Evolutionary conservation across 2,888 invertebrate genomes (phyloP), one percentile per base, ranked within the genome.

Genomic region (Heliconius ethilla): DNA sequence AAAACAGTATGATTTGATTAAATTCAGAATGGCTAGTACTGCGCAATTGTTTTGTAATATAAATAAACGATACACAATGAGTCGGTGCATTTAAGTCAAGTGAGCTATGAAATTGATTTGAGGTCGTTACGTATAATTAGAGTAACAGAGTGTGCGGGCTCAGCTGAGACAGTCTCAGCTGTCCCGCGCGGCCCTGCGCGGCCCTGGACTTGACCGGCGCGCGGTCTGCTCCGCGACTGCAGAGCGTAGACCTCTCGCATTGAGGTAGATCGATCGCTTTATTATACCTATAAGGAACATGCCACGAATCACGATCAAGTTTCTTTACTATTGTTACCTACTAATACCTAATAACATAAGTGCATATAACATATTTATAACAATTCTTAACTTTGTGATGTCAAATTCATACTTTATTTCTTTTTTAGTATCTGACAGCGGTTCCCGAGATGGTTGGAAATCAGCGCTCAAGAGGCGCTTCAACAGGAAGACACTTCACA

Each of bases 401-500:
- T 9, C 15, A 51, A 45, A 51, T 10, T 25, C 18, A 65, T 29
- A 11, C 3, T 18, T 59, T 65, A 25, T 37, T 69, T 27, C 77
- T 78, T 15, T 83, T 87, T 83, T 82, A 96, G 96, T 96, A 83
- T 89, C 95, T 22, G 95, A 95, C 79, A 89, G 86, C 65, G 86
- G 87, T 45, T 83, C 88, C 27, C 88, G 89, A 76, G 89, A 87
- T 78, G 90, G 91, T 27, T 92, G 93, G 90, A 88, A 89, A 79
- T 88, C 91, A 25, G 88, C 88, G 70, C 89, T 95, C 81, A 91
- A 90, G 7, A 90, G 95, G 40, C 95, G 95, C 82, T 96, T 96
- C 85, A 97, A 96, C 80, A 96, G 95, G 85, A 97, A 96, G 91
- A 96, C 95, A 81, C 92, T 98, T 37, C 95, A 96, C 89, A 97